These are phyloP conservation scores for Icerya purchasi DNA, from an alignment of 2,888 invertebrate genomes.

Conservation along the genomic window DNA sequence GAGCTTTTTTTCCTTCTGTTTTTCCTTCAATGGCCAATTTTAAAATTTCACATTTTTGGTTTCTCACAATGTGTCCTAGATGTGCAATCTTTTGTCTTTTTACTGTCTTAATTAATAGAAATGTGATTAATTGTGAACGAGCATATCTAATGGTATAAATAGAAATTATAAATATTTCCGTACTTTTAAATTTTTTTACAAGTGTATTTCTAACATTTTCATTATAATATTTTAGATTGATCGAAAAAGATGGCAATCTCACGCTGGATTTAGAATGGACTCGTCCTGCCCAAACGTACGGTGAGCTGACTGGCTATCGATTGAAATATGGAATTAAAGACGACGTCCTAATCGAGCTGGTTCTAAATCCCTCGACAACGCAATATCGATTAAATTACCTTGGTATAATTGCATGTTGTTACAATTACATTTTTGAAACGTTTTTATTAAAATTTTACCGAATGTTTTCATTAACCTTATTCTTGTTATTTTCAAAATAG, in stretches of 20 bases:
- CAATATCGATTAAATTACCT: constrained; percentile 54
- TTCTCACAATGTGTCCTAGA: no score
- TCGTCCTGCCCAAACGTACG: constrained; percentile 69
- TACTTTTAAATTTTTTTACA: no score
- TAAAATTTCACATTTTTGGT: no score
- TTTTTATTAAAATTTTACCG: background rate
- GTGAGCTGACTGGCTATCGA: constrained; percentile 67
- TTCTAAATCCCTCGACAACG: constrained; percentile 35
- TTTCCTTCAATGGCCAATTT: no score
- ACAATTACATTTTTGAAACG: background rate
- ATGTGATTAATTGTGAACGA: no score
- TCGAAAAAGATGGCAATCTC: constrained; percentile 67
- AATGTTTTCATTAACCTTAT: background rate
- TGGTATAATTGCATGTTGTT: constrained; percentile 22
- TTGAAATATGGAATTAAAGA: constrained; percentile 71
- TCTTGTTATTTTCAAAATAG: constrained; percentile 26
- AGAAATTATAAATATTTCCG: no score
- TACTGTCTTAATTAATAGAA: no score
- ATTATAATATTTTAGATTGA: constrained; percentile 34
- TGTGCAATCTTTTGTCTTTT: no score
- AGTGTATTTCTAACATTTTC: background rate
- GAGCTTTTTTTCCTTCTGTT: no score
- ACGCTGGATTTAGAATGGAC: constrained; percentile 77
- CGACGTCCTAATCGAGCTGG: constrained; percentile 44
- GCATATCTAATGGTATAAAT: no score